Evolutionary conservation across 2,113 vertebrate genomes (phyloP).

Genomic region (Tringa solitaria): DNA sequence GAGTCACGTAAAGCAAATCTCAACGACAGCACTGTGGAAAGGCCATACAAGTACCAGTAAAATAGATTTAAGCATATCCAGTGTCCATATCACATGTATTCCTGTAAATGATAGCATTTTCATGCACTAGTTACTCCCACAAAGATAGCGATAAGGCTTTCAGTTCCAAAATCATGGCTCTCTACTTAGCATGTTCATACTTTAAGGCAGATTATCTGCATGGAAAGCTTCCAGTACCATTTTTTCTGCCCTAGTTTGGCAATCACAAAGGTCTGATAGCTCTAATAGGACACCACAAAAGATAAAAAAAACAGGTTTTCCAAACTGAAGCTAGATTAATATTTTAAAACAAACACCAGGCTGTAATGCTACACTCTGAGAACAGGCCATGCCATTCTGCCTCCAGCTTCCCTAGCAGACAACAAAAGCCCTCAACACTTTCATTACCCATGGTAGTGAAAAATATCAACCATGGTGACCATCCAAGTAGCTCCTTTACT

Average conservation of each 20-base stretch:
- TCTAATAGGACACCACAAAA: neutral
- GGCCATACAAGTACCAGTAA: neutral
- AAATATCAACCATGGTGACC: neutral
- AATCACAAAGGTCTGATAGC: neutral
- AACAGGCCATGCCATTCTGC: neutral
- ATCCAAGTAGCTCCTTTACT: neutral
- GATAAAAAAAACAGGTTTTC: neutral
- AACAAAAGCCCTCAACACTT: neutral
- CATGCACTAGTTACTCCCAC: neutral
- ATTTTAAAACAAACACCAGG: conserved; percentile 33
- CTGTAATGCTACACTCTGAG: conserved; percentile 17
- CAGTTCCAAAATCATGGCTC: neutral
- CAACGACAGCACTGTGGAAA: neutral
- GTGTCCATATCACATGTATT: neutral
- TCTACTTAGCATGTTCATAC: neutral
- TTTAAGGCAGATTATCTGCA: neutral
- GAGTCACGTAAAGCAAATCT: neutral
- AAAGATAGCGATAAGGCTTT: neutral
- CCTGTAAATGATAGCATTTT: neutral
- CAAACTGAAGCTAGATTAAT: conserved; percentile 13
- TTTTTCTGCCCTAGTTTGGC: conserved; percentile 9
- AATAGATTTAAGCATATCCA: neutral
- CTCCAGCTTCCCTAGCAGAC: neutral
- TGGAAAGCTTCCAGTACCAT: neutral
- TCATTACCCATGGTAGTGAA: neutral